A percentile compares a stretch with the other conserved stretches of the same genome.
Evolutionary conservation across 2,797 vertebrate species (phyloP).

Genomic region (Helarctos malayanus): DNA sequence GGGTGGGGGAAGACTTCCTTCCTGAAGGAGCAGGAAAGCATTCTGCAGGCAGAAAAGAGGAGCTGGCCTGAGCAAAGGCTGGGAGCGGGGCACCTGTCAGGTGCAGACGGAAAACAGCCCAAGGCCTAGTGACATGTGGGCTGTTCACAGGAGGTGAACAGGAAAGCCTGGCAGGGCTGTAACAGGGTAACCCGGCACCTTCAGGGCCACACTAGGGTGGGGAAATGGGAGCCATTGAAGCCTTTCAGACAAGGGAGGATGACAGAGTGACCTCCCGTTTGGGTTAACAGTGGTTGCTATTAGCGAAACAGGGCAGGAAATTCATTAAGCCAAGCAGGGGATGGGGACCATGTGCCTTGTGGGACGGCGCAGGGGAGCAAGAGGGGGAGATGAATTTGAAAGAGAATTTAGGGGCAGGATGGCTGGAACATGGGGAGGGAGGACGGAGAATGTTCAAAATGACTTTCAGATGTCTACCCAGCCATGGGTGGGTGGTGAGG

Average conservation of each 20-base stretch:
- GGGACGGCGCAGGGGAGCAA: not conserved
- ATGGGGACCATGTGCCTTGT: not conserved
- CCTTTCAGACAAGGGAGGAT: not conserved
- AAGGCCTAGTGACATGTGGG: fast-evolving
- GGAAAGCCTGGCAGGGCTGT: not conserved
- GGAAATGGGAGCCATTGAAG: not conserved
- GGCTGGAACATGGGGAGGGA: not conserved
- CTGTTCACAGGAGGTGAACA: not conserved
- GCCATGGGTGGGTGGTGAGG: not conserved
- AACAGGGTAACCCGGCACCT: not conserved
- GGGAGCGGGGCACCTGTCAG: no score
- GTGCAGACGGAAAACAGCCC: not conserved
- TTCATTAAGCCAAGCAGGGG: not conserved
- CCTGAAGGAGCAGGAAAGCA: not conserved
- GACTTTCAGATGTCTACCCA: not conserved
- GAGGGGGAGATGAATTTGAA: not conserved
- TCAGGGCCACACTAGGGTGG: not conserved
- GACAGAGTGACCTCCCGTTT: not conserved
- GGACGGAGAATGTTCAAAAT: not conserved
- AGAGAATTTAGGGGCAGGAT: not conserved
- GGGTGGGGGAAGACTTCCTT: not conserved
- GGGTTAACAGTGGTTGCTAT: not conserved
- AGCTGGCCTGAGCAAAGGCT: not conserved
- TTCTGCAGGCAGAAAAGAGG: not conserved
- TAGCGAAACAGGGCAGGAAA: not conserved